phyloP scores from a whole-genome alignment of 2,797 vertebrate species.

The Pangasius larnaudii region DNA sequence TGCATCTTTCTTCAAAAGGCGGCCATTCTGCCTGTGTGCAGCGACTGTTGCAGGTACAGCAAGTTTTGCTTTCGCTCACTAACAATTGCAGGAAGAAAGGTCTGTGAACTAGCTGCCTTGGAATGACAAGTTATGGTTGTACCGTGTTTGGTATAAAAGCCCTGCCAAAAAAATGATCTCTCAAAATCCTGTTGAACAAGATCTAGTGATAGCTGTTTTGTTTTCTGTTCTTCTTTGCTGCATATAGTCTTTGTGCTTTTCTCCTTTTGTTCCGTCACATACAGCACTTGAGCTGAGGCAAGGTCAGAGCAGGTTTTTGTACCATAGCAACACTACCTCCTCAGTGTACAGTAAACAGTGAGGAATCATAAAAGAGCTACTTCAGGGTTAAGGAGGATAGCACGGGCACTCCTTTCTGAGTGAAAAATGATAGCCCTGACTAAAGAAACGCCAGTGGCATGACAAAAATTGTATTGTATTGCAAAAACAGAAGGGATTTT shows the following conservation, averaged over 20 bases:
- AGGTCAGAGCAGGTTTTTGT: constrained; percentile 26
- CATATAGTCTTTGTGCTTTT: constrained; percentile 28
- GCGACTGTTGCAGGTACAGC: constrained; percentile 83
- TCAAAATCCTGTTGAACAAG: constrained; percentile 27
- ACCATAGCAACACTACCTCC: constrained; percentile 30
- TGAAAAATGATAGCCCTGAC: neutral
- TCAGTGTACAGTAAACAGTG: constrained; percentile 30
- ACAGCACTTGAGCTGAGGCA: constrained; percentile 33
- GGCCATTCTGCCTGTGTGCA: constrained; percentile 83
- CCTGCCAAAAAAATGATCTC: constrained; percentile 19
- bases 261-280: constrained; percentile 50
- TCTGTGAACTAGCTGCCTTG: neutral
- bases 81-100: constrained; percentile 52
- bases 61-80: constrained; percentile 1
- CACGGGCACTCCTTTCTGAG: neutral
- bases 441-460: neutral
- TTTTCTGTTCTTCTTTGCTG: constrained; percentile 35
- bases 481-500: neutral
- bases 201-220: constrained; percentile 2
- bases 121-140: constrained; percentile 31
- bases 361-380: neutral
- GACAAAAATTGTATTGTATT: neutral
- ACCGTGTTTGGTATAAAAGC: constrained; percentile 21
- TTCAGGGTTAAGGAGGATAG: neutral
- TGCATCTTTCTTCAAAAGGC: constrained; percentile 82